Percentiles rank a stretch among this genome's conserved stretches.
These are phyloP conservation scores for Triplophysa yarkandensis DNA, from an alignment of 2,797 vertebrate species.

Conservation along the genomic window DNA sequence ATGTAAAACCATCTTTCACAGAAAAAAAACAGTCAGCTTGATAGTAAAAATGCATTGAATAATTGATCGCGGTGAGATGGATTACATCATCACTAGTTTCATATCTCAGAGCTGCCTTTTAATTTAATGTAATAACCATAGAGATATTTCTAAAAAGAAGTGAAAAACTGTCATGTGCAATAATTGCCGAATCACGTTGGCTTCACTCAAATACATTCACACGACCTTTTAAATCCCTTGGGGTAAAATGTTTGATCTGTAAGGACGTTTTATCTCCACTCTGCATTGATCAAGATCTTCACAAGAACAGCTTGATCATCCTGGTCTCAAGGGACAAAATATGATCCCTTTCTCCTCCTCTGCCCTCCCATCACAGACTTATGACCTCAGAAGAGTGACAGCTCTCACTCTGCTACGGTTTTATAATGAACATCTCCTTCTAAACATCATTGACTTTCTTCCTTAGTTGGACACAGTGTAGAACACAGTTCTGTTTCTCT, in stretches of 20 bases:
- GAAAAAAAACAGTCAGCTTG: constrained; percentile 5
- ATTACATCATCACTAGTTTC: constrained; percentile 31
- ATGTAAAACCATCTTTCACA: not conserved
- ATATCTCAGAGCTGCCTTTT: not conserved
- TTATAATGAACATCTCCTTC: constrained; percentile 6
- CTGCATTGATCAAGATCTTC: constrained; percentile 43
- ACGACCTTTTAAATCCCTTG: constrained; percentile 22
- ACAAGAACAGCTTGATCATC: constrained; percentile 45
- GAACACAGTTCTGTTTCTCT: not conserved
- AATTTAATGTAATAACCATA: not conserved
- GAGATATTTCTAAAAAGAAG: not conserved
- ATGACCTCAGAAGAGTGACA: constrained; percentile 45
- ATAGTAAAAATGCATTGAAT: constrained; percentile 43
- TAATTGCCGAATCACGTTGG: constrained; percentile 21
- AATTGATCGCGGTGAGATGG: constrained; percentile 41
- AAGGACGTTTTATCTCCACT: constrained; percentile 25
- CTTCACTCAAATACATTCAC: not conserved
- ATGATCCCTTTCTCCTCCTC: constrained; percentile 32
- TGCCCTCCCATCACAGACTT: constrained; percentile 11
- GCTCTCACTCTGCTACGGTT: not conserved
- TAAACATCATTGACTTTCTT: not conserved
- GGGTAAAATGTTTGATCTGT: constrained; percentile 23
- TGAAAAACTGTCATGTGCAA: not conserved
- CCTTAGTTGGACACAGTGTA: not conserved
- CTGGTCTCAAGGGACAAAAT: constrained; percentile 27